These are phyloP conservation scores for Clusia tigrina DNA, from an alignment of 2,888 invertebrate species.

Conservation along the genomic window DNA sequence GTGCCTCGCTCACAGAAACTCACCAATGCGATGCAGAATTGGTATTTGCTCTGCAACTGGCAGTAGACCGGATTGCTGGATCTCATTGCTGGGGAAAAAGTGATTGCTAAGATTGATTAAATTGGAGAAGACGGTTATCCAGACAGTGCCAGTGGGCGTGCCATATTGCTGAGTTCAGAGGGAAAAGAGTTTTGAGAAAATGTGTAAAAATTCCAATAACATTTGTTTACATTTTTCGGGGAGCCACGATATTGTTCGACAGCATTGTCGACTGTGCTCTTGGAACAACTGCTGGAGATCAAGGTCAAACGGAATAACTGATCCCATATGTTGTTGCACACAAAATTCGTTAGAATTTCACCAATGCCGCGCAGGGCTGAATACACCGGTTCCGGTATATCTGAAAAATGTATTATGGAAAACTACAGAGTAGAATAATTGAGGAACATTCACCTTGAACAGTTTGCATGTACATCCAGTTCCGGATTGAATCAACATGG, in stretches of 20 bases:
- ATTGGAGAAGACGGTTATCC: constrained; percentile 70
- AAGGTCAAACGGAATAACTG: constrained; percentile 66
- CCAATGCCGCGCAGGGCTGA: constrained; percentile 78
- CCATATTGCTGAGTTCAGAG: constrained; percentile 55
- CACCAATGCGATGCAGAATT: constrained; percentile 65
- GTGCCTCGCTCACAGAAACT: neutral
- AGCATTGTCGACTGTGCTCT: constrained; percentile 43
- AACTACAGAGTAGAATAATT: neutral
- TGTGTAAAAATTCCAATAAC: neutral
- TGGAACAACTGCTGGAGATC: constrained; percentile 49
- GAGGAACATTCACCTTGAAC: constrained; percentile 47
- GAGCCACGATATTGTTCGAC: constrained; percentile 46
- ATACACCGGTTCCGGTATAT: constrained; percentile 74
- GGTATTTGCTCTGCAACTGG: constrained; percentile 86
- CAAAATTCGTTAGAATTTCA: constrained; percentile 80
- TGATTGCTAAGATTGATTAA: constrained; percentile 77
- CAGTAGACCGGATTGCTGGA: constrained; percentile 77
- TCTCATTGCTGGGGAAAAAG: constrained; percentile 70
- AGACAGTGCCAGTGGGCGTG: constrained; percentile 58
- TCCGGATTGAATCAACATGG: constrained; percentile 57
- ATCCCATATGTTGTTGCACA: constrained; percentile 84
- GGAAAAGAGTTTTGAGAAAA: neutral
- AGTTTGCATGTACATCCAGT: constrained; percentile 52
- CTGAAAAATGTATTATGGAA: constrained; percentile 57
- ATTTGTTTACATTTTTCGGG: constrained; percentile 44